Conservation (phyloP, 2,113 vertebrate genomes). For the Carassius auratus region DNA sequence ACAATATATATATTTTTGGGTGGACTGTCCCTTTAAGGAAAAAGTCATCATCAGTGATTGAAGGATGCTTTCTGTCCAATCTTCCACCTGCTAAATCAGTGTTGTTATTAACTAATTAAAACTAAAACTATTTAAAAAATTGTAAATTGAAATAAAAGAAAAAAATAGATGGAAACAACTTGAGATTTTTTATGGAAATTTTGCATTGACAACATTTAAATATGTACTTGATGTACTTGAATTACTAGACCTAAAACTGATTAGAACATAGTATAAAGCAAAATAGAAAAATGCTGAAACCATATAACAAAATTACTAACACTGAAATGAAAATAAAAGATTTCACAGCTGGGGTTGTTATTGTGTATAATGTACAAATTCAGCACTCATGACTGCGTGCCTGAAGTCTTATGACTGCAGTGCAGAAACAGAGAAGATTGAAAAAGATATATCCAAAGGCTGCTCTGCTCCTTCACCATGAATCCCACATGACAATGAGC, state of each 20-base stretch:
- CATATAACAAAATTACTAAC: not conserved
- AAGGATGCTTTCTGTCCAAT: not conserved
- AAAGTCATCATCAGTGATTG: not conserved
- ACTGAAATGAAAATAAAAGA: not conserved
- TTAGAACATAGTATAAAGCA: not conserved
- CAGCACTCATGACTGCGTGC: not conserved
- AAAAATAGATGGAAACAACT: too few relatives aligned
- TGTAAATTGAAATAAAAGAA: too few relatives aligned
- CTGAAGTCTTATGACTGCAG: slow-evolving; percentile 28
- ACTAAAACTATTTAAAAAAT: too few relatives aligned
- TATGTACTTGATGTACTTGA: too few relatives aligned
- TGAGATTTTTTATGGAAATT: too few relatives aligned
- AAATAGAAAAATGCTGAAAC: not conserved
- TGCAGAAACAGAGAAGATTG: slow-evolving; percentile 8
- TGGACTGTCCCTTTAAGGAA: too few relatives aligned
- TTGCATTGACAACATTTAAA: too few relatives aligned
- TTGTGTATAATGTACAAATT: slow-evolving; percentile 35
- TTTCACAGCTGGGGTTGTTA: slow-evolving; percentile 24
- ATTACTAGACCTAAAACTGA: not conserved
- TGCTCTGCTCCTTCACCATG: not conserved
- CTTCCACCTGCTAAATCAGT: not conserved
- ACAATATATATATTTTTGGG: not conserved
- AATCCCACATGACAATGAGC: not conserved
- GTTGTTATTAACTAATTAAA: not conserved
- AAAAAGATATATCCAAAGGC: slow-evolving; percentile 2